A percentile compares a stretch with the other conserved stretches of the same genome.
Conservation (phyloP, 1,140 invertebrate species). For the Pseudomyrmex flavicornis region DNA sequence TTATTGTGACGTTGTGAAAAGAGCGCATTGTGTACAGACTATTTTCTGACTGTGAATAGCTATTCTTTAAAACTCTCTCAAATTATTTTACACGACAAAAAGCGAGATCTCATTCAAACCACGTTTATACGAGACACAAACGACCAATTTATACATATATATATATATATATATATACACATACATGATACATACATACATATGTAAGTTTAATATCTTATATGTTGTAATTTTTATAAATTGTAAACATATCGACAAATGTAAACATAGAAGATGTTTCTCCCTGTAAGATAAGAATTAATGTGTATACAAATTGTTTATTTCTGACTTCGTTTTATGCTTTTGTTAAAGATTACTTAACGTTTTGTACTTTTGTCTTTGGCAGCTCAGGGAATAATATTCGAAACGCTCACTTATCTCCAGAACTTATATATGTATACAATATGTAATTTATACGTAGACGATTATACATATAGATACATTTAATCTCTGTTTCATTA, state of each 20-base stretch:
- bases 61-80: neutral
- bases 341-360: neutral
- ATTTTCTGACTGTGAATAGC: neutral
- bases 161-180: too few relatives aligned
- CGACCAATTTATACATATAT: too few relatives aligned
- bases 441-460: conserved; percentile 30
- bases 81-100: too few relatives aligned
- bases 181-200: neutral
- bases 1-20: neutral
- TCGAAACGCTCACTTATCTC: conserved; percentile 16
- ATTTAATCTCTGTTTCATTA: neutral
- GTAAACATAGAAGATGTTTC: conserved; percentile 65
- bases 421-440: conserved; percentile 14
- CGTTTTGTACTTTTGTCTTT: conserved; percentile 23
- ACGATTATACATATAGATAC: conserved; percentile 3
- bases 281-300: conserved; percentile 66
- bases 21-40: neutral
- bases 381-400: conserved; percentile 20
- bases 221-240: conserved; percentile 60
- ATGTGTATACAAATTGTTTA: conserved; percentile 27
- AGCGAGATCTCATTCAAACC: neutral
- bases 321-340: conserved; percentile 38
- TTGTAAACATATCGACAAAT: conserved; percentile 60
- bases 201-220: conserved; percentile 53
- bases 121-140: neutral